Percentiles rank a stretch among this genome's conserved stretches.
These are phyloP conservation scores for Drusus annulatus DNA, from an alignment of 1,140 invertebrate species.

Conservation along the genomic window DNA sequence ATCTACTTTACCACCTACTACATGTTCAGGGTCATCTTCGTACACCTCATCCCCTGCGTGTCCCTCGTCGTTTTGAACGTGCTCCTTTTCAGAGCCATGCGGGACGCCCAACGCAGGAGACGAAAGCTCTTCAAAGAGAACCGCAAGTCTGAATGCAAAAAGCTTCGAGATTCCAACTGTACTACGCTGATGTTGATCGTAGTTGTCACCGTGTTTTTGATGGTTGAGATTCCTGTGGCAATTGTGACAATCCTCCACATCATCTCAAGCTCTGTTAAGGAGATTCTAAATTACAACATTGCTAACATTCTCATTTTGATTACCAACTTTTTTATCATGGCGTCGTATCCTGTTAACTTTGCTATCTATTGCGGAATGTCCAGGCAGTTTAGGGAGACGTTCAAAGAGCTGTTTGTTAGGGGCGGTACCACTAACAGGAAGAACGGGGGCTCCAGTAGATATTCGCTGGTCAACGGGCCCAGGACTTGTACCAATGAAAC, in stretches of 20 bases:
- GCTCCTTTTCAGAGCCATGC: conserved; percentile 88
- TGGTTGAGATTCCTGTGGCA: conserved; percentile 93
- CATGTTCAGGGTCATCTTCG: conserved; percentile 90
- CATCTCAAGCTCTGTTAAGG: conserved; percentile 80
- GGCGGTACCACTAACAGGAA: conserved; percentile 73
- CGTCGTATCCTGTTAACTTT: conserved; percentile 95
- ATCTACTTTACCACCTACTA: conserved; percentile 88
- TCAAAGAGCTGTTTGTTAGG: conserved; percentile 88
- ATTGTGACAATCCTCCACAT: conserved; percentile 90
- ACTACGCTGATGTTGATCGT: conserved; percentile 97
- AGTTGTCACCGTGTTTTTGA: conserved; percentile 91
- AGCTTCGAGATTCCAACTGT: conserved; percentile 89
- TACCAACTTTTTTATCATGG: conserved; percentile 92
- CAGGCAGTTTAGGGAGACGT: conserved; percentile 93
- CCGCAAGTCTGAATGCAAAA: conserved; percentile 87
- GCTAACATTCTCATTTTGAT: conserved; percentile 89
- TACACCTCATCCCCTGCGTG: conserved; percentile 91
- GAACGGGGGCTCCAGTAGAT: conserved; percentile 80
- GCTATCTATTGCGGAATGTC: conserved; percentile 97
- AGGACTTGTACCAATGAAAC: conserved; percentile 87
- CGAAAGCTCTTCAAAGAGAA: conserved; percentile 89
- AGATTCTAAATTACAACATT: conserved; percentile 84
- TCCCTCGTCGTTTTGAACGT: conserved; percentile 91
- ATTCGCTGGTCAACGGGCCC: conserved; percentile 85
- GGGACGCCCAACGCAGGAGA: conserved; percentile 84